Conservation (phyloP, 2,113 vertebrate genomes). For the Sialia sialis region DNA sequence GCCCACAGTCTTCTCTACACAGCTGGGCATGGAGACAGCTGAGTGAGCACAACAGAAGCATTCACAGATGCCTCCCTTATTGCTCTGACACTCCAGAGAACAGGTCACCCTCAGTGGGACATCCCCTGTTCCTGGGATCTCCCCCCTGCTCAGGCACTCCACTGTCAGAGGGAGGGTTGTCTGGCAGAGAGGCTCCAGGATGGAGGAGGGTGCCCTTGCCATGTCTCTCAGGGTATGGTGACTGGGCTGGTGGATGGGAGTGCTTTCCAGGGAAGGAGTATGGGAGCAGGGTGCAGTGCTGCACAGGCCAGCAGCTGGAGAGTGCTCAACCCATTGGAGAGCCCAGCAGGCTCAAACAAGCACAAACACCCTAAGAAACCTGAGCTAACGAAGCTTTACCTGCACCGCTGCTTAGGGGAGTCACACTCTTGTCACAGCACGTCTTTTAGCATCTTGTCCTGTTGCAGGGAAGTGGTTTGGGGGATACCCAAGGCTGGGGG, state of each 20-base stretch:
- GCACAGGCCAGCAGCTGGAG: not conserved
- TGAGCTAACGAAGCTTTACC: not conserved
- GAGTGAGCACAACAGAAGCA: not conserved
- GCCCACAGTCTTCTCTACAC: not conserved
- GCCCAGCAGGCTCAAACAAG: conserved; percentile 8
- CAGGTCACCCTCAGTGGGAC: accelerated
- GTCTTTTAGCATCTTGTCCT: not conserved
- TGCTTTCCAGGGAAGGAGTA: not conserved
- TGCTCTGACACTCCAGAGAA: not conserved
- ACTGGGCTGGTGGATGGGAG: not conserved
- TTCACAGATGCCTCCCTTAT: not conserved
- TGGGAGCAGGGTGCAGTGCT: not conserved
- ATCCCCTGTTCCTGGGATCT: not conserved
- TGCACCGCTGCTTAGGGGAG: not conserved
- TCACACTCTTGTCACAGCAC: not conserved
- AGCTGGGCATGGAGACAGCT: not conserved
- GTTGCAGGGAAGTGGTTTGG: not conserved
- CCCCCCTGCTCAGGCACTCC: not conserved
- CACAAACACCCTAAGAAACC: not conserved
- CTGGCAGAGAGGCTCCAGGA: not conserved
- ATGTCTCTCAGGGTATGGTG: not conserved
- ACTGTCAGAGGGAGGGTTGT: not conserved
- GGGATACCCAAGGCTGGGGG: not conserved
- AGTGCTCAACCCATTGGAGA: not conserved
- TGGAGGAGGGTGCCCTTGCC: not conserved